Base-by-base conservation (phyloP, 1,140 invertebrate species). In the Oncopeltus fasciatus region DNA sequence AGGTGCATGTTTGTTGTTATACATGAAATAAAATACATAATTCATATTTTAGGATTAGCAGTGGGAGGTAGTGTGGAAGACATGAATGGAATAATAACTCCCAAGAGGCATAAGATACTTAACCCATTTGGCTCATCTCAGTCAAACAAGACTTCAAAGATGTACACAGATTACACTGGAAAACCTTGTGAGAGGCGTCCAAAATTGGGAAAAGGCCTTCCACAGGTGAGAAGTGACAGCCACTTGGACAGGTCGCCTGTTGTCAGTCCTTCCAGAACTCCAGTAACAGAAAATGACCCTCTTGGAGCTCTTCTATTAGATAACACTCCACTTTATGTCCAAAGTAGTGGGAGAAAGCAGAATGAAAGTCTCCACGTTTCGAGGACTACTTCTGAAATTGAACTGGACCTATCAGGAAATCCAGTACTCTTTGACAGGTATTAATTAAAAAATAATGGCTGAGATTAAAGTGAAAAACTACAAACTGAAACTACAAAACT, bases 281-380 rank as follows among this genome's bases (percentile, higher is more conserved):
- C 88, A 1, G 88, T 94, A 0, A 88, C 90, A 1, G 82, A 90
- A 71, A 92, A 92, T 72, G 92, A 95, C 77, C 92, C 92, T 0
- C 74, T 95, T 26, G 92, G 92, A 11, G 88, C 90, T 27, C 76
- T 92, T 44, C 77, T 69, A 57, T 51, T 78, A n/a, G 27, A 27
- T 14, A 38, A 38, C 14, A 14, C 5, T 5, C 14, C 14, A 8
- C 57, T 57, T 20, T n/a, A n/a, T n/a, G n/a, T n/a, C n/a, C 53
- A 63, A 58, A 47, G 58, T 57, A 80, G 81, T 67, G 74, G 73
- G 38, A 69, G 72, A 61, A 70, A 69, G 51, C 61, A 47, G 14
- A 60, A 65, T 44, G 63, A 65, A 9, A 60, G 46, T 57, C 57
- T 12, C 43, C 20, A 59, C 18, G 56, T 68, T 27, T 47, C 62